Conservation (phyloP, 1,140 invertebrate species). For the Drosophila cardini region DNA sequence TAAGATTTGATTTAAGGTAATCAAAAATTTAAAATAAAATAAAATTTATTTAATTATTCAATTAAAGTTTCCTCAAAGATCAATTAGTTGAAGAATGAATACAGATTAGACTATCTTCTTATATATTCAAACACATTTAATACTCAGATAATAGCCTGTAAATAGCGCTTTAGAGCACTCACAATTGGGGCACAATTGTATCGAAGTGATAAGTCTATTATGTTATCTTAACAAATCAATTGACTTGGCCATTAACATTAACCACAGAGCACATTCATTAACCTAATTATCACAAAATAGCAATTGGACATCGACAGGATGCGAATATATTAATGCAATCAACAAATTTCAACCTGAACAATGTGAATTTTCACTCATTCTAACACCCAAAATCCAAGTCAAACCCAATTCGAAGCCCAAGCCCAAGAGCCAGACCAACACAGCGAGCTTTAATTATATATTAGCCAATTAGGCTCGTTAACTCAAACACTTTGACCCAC, state of each 20-base stretch:
- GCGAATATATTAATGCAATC: conserved; percentile 34
- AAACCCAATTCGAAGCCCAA: neutral
- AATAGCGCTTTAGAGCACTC: conserved; percentile 2
- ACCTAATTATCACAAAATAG: conserved; percentile 39
- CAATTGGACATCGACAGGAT: conserved; percentile 33
- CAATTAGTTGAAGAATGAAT: no score
- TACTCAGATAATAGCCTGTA: conserved; percentile 5
- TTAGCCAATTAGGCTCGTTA: conserved; percentile 59
- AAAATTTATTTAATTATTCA: neutral
- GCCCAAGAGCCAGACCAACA: conserved; percentile 13
- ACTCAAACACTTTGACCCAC: conserved; percentile 63
- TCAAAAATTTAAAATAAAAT: neutral
- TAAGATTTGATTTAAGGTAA: neutral
- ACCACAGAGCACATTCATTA: conserved; percentile 43
- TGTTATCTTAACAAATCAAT: conserved; percentile 44
- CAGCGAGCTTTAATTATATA: conserved; percentile 63
- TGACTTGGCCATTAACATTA: conserved; percentile 43
- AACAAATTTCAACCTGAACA: conserved; percentile 26
- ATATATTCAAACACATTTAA: no score
- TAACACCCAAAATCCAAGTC: neutral
- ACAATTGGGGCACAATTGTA: neutral
- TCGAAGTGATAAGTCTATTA: neutral
- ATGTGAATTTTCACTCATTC: conserved; percentile 39
- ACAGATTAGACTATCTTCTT: no score
- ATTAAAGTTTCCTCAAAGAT: no score